Conservation (phyloP, 2,113 vertebrate genomes). For the Oplegnathus fasciatus region DNA sequence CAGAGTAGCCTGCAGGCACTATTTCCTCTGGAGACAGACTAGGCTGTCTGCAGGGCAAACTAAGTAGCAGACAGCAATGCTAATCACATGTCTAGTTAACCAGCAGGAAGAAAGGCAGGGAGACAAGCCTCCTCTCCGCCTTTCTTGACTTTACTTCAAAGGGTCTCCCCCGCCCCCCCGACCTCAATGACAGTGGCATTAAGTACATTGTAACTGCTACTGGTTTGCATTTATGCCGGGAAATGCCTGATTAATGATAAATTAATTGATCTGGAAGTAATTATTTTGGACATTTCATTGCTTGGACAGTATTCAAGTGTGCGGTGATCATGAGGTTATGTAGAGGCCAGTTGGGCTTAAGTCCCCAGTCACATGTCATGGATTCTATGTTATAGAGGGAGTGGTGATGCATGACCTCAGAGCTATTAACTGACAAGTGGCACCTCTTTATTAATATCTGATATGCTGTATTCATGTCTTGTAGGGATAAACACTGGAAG, state of each 20-base stretch:
- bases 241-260: background rate
- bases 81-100: slow-evolving; percentile 80
- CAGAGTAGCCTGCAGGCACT: slow-evolving; percentile 37
- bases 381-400: background rate
- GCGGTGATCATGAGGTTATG: slow-evolving; percentile 40
- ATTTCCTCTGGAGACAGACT: slow-evolving; percentile 45
- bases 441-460: background rate
- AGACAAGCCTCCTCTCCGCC: slow-evolving; percentile 64
- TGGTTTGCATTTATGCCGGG: background rate
- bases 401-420: background rate
- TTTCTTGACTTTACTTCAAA: slow-evolving; percentile 44
- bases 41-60: slow-evolving; percentile 66
- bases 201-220: background rate
- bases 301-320: background rate
- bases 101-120: slow-evolving; percentile 58
- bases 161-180: background rate
- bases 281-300: background rate
- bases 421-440: background rate
- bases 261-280: background rate
- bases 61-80: slow-evolving; percentile 67
- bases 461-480: background rate
- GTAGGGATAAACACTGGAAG: background rate
- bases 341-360: slow-evolving; percentile 21
- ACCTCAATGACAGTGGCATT: background rate
- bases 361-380: slow-evolving; percentile 39